phyloP scores from a whole-genome alignment of 35 echinoderm and acorn worm species.

The Eucidaris tribuloides region DNA sequence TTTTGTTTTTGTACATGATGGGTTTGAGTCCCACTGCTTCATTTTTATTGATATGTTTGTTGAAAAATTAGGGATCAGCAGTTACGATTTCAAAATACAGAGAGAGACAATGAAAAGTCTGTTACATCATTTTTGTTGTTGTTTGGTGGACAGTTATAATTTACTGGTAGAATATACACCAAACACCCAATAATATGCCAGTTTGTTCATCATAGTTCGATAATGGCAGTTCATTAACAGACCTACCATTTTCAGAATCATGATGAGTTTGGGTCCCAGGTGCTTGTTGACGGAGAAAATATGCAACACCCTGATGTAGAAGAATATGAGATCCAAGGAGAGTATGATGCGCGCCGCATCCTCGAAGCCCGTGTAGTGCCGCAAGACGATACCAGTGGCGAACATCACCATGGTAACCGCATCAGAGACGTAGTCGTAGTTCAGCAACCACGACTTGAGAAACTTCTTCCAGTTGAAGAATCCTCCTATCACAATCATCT shows the following conservation, averaged over 20 bases:
- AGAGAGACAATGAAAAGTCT: no score
- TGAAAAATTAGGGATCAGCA: no score
- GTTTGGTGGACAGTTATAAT: no score
- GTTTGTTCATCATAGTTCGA: no score
- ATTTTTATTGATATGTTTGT: no score
- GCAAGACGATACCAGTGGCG: conserved; percentile 24
- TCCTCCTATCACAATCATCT: conserved; percentile 28
- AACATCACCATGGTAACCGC: conserved; percentile 46
- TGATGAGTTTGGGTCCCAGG: conserved; percentile 87
- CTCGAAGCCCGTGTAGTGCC: not conserved
- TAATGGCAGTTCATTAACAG: no score
- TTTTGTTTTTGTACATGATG: no score
- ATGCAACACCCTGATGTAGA: conserved; percentile 76
- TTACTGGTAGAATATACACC: no score
- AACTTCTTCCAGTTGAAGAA: not conserved
- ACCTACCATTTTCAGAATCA: conserved; percentile 94
- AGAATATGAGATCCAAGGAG: conserved; percentile 58
- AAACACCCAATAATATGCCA: no score
- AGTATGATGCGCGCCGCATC: conserved; percentile 53
- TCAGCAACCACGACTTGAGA: conserved; percentile 38
- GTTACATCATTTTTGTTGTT: no score
- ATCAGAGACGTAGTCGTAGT: conserved; percentile 77
- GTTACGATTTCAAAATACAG: no score
- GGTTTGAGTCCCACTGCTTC: no score
- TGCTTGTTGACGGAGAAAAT: conserved; percentile 65